Percentiles rank a stretch among this genome's conserved stretches.
phyloP scores from a whole-genome alignment of 2,113 vertebrate species.

The Plecotus auritus region DNA sequence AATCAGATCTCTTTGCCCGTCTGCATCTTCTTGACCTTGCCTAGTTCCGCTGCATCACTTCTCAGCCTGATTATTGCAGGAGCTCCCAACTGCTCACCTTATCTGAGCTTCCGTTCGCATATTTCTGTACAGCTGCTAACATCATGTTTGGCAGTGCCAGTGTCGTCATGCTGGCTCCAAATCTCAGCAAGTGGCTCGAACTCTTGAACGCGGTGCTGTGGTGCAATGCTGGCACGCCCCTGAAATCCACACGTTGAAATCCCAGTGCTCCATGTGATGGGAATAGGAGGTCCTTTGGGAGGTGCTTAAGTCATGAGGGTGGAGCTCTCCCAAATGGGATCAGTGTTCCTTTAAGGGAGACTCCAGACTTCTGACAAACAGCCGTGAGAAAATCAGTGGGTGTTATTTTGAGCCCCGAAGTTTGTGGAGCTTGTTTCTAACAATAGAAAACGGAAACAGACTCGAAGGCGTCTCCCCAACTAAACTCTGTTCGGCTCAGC shows the following conservation, averaged over 20 bases:
- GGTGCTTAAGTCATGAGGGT: neutral
- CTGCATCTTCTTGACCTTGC: neutral
- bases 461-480: neutral
- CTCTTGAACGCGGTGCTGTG: fast-evolving
- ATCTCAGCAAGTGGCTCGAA: neutral
- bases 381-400: neutral
- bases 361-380: neutral
- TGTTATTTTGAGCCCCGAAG: neutral
- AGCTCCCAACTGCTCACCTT: neutral
- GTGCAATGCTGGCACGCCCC: neutral
- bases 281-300: neutral
- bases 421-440: neutral
- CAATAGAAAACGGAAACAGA: neutral
- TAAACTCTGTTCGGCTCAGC: neutral
- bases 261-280: neutral
- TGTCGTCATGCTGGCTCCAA: neutral
- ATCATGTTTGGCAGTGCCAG: neutral
- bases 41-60: fast-evolving
- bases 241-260: neutral
- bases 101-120: neutral
- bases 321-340: neutral
- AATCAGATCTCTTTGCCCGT: too few species aligned
- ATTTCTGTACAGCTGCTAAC: neutral
- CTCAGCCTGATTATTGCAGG: neutral
- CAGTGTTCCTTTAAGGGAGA: neutral